Evolutionary conservation across 1,140 invertebrate species (phyloP), one percentile per base, ranked within the genome.

Genomic region (Oedothorax gibbosus): DNA sequence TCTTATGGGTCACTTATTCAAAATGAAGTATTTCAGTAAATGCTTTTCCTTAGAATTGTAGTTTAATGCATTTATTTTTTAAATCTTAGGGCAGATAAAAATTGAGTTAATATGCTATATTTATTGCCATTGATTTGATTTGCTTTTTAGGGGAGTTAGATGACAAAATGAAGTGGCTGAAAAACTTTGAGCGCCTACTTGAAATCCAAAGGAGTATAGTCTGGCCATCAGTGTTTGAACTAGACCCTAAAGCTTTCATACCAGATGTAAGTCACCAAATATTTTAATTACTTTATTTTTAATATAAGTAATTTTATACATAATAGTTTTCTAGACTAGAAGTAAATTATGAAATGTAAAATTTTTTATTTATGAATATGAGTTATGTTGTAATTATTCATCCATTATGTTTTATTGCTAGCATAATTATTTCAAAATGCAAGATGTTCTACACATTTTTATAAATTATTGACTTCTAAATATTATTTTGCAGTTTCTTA

Each of bases 101-200:
- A 35, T 35, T 35, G 35, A 35, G 35, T 35, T 35, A 2, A 35
- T 35, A 35, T 35, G 35, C 12, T 62, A 15, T 2, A 62, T 12
- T 15, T 18, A 6, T 15, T 2, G 6, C 12, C 6, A 62, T 75
- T 35, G 35, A 35, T 35, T 35, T 35, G 35, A 35, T 35, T 35
- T 35, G 35, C 35, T 87, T 88, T 89, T 68, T 88, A 94, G 93
- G 93, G 82, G 93, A 93, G 86, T 90, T 94, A 65, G 94, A 94
- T 89, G 93, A 94, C 84, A 94, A 94, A 88, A 94, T 94, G 91
- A 93, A 93, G 88, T 94, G 93, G 94, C 88, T 94, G 69, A 94
- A 94, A 87, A 94, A 94, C 88, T 94, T 94, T 90, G 93, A 94
- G 87, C 89, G 94, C 57, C 90, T 94, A 6, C 91, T 94, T 85